Base-by-base conservation (phyloP, 2,113 vertebrate species). In the Brienomyrus longianalis region DNA sequence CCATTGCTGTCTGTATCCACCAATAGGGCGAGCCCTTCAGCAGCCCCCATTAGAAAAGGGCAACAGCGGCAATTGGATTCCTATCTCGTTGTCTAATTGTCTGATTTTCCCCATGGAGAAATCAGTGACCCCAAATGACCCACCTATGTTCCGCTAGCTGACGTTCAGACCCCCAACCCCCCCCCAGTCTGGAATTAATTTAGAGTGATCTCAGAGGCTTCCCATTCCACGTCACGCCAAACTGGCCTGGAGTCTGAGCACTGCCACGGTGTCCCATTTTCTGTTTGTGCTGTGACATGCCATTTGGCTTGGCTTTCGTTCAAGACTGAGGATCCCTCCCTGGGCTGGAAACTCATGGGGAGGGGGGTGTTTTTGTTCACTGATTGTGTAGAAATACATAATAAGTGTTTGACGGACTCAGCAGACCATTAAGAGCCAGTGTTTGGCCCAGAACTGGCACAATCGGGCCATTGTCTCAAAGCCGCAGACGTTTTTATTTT, bases 71-170 rank as follows among this genome's bases (percentile, higher is more conserved):
- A 27, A 31, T 17, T 43, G 62, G 45, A 90, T 90, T 86, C 85
- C 62, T 39, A 4, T 35, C 47, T 15, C 48, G 19, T 86, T 31
- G 51, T 74, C 15, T 45, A 74, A 70, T 70, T 86, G 70, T n/a
- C 89, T 77, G 85, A 90, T 87, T 86, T 54, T 27, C 89, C 74
- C n/a, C 56, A 43, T 31, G 50, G 59, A 87, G 50, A 87, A 13
- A 39, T 39, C 48, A 43, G 15, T 84, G 88, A 54, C n/a, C 77
- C 89, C 86, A 15, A 80, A 77, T 90, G 59, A 80, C 85, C 84
- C 35, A 35, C 39, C 51, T 59, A 35, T 52, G 84, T 51, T 86
- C 48, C 23, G 47, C 51, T 87, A 48, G 85, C 17, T 19, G 15
- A 87, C 5, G 27, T 43, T 52, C 50, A 39, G 27, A 9, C 27